Conservation (phyloP, 2,888 invertebrate genomes). For the Plebejus argus region DNA sequence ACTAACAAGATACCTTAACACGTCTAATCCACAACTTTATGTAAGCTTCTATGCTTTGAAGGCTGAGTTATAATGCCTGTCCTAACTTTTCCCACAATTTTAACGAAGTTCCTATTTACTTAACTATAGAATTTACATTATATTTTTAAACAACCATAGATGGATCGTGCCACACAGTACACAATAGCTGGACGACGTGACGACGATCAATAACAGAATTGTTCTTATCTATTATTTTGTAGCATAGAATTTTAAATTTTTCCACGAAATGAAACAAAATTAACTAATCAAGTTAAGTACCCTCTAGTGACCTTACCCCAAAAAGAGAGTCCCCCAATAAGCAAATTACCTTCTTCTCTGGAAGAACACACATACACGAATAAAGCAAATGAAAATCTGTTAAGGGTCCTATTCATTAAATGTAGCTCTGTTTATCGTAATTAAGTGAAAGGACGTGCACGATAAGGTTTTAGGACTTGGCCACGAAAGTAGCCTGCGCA, state of each 20-base stretch:
- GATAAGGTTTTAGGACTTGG: conserved; percentile 32
- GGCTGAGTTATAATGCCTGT: background rate
- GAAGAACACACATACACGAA: conserved; percentile 7
- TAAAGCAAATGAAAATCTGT: conserved; percentile 31
- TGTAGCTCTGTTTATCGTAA: conserved; percentile 39
- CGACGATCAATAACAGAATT: no score
- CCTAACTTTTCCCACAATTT: no score
- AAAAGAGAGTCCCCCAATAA: background rate
- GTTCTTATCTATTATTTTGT: no score
- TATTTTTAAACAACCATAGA: no score
- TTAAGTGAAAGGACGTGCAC: conserved; percentile 35
- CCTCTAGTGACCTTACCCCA: background rate
- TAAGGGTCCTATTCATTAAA: conserved; percentile 37
- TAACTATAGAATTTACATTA: no score
- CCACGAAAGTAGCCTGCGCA: background rate
- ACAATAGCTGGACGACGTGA: no score
- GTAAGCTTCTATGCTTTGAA: background rate
- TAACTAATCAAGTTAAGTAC: background rate
- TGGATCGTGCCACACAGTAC: no score
- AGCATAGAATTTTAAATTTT: background rate
- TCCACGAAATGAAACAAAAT: background rate
- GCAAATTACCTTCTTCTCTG: background rate
- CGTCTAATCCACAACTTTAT: conserved; percentile 16
- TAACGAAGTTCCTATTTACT: no score
- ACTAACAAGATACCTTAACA: background rate